These are phyloP conservation scores for Caenorhabditis sp. DNA, from an alignment of 2,888 invertebrate species.

Conservation along the genomic window DNA sequence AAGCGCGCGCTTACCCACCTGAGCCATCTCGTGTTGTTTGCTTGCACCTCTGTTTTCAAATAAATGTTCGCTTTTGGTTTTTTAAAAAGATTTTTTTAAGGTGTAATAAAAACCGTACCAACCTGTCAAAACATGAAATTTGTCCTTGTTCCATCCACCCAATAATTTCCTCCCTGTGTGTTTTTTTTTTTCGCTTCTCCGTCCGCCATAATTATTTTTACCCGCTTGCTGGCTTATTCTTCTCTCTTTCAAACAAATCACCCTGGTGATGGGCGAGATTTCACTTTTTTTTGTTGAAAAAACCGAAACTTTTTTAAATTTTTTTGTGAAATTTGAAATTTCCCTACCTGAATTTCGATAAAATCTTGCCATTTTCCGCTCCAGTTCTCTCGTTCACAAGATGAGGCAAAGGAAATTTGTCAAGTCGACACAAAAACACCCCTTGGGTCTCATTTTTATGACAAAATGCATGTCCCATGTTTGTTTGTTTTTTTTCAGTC, in stretches of 20 bases:
- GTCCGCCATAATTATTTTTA: background rate
- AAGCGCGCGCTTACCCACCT: too few relatives aligned
- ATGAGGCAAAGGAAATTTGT: background rate
- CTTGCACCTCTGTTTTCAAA: too few relatives aligned
- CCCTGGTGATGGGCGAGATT: background rate
- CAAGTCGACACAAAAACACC: background rate
- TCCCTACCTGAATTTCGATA: background rate
- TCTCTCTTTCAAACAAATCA: conserved; percentile 2
- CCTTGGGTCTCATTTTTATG: background rate
- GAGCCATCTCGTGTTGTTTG: too few relatives aligned
- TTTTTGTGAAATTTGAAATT: too few relatives aligned
- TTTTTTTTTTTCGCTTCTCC: background rate
- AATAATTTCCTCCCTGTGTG: conserved; percentile 11
- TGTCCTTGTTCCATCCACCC: conserved; percentile 6
- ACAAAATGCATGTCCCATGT: background rate
- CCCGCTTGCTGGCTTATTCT: conserved; percentile 3
- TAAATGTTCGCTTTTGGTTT: too few relatives aligned
- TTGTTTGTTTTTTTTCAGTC: background rate
- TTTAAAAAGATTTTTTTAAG: too few relatives aligned
- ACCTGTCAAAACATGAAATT: background rate
- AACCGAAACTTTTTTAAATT: background rate
- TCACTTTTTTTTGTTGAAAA: background rate
- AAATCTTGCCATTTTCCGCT: background rate
- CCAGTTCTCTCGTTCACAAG: background rate
- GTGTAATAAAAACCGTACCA: background rate